Evolutionary conservation across 2,888 invertebrate species (phyloP), one percentile per base, ranked within the genome.

Genomic region (Piscicola geometra): DNA sequence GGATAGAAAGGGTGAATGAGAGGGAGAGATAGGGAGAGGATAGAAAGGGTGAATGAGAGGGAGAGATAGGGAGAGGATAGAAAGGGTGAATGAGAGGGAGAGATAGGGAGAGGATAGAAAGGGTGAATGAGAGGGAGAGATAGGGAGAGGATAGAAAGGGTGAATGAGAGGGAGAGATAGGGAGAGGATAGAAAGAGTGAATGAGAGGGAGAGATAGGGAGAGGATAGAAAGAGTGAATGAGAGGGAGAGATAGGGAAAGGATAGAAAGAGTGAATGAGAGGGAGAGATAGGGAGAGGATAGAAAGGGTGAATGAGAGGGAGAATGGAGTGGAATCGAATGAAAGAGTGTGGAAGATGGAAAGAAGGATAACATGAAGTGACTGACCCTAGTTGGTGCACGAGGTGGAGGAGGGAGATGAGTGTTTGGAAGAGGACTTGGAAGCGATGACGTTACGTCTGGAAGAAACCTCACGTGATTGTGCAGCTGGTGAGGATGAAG

Each of bases 321-420:
- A 21, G 60, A 56, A 18, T 9, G 25, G 15, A 41, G 41, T 15
- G 60, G n/a, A 56, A 56, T 25, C n/a, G 25, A 5, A 3, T 18
- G 21, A 56, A 21, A 56, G 5, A 25, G 5, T 25, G n/a, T 18
- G 60, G 21, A 47, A 47, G 50, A 21, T 15, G 9, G 21, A 9
- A 47, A 47, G 50, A 47, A 47, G 21, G 21, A 47, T 47, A 47
- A 47, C 9, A 15, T 9, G 50, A 69, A 25, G 5, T 28, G 12
- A 35, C 21, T 69, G 32, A 33, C 32, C 66, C n/a, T 71, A 80
- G 79, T 79, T 79, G 56, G 80, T 78, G 75, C 80, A 80, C 75
- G 79, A 80, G 73, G 56, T 77, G 0, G 77, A 79, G 32, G 79
- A 79, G 76, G 75, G 67, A 15, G 75, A 75, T 5, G 76, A 64